Conservation (phyloP, 2,113 vertebrate genomes). For the Leptobrachium leishanense region DNA sequence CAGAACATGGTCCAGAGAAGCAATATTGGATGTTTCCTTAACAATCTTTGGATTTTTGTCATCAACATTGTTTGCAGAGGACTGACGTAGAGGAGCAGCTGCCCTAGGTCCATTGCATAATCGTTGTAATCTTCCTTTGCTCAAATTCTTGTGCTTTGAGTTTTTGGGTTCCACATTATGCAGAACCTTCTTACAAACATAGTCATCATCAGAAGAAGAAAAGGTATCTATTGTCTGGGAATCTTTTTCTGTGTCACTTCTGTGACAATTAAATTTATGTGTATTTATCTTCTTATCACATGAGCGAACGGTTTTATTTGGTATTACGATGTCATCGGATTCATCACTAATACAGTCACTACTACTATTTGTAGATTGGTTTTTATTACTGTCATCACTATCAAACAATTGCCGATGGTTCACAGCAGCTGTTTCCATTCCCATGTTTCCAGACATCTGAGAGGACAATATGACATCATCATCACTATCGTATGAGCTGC, state of each 20-base stretch:
- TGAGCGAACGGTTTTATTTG: constrained; percentile 28
- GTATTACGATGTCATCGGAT: constrained; percentile 80
- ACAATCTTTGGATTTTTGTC: constrained; percentile 40
- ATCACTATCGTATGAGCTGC: constrained; percentile 58
- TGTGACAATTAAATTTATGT: background rate
- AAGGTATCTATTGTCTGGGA: constrained; percentile 72
- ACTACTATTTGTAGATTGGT: constrained; percentile 47
- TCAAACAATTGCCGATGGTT: background rate
- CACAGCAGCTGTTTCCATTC: constrained; percentile 38
- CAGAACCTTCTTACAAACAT: constrained; percentile 45
- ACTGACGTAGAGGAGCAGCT: constrained; percentile 11
- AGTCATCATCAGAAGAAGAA: constrained; percentile 80
- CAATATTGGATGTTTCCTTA: constrained; percentile 45
- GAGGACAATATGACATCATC: constrained; percentile 60
- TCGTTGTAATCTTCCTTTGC: constrained; percentile 40
- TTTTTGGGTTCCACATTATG: constrained; percentile 38
- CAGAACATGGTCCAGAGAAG: constrained; percentile 72
- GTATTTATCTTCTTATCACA: background rate
- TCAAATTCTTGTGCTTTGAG: constrained; percentile 43
- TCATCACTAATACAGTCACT: constrained; percentile 74
- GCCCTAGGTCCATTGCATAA: constrained; percentile 35
- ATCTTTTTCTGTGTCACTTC: constrained; percentile 18
- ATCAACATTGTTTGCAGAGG: background rate
- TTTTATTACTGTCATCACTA: background rate
- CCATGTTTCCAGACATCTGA: constrained; percentile 44